Percentiles rank a stretch among this genome's conserved stretches.
These are phyloP conservation scores for Arbacia lixula DNA, from an alignment of 53 echinoderm and acorn worm species.

Conservation along the genomic window DNA sequence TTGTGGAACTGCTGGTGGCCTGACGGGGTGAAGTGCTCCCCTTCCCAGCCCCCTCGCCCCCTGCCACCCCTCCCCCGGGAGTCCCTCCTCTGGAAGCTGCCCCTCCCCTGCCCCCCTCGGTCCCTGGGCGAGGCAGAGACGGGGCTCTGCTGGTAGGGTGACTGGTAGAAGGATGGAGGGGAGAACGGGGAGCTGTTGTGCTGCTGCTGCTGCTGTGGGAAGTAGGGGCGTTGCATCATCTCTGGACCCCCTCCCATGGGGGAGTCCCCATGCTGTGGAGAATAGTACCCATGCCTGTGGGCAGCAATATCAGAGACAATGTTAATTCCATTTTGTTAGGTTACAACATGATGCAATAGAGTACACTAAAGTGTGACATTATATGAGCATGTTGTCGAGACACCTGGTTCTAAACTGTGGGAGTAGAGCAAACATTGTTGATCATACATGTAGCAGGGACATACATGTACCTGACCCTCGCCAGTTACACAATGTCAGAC, in stretches of 20 bases:
- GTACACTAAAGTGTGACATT: too few relatives aligned
- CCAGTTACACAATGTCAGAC: too few relatives aligned
- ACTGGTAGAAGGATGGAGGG: slow-evolving; percentile 29
- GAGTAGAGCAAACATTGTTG: too few relatives aligned
- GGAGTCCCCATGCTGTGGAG: slow-evolving; percentile 15
- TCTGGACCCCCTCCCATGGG: slow-evolving; percentile 31
- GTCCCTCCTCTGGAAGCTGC: slow-evolving; percentile 41
- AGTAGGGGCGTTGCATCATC: slow-evolving; percentile 4
- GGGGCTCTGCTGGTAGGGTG: slow-evolving; percentile 29
- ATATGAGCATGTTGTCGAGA: too few relatives aligned
- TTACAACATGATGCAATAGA: too few relatives aligned
- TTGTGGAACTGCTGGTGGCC: slow-evolving; percentile 48
- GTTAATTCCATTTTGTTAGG: too few relatives aligned
- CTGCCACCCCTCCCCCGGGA: slow-evolving; percentile 39
- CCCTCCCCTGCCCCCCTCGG: slow-evolving; percentile 13
- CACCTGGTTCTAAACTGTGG: too few relatives aligned
- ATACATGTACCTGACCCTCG: too few relatives aligned
- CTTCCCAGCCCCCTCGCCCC: not conserved
- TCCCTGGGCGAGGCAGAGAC: slow-evolving; percentile 10
- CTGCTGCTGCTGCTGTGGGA: too few relatives aligned
- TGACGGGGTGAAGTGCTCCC: slow-evolving; percentile 25
- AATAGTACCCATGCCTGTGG: slow-evolving; percentile 27
- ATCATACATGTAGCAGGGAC: too few relatives aligned
- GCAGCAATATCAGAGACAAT: not conserved
- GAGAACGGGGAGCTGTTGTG: slow-evolving; percentile 22